Evolutionary conservation across 2,888 invertebrate genomes (phyloP), one percentile per base, ranked within the genome.

Genomic region (Poecilus cupreus): DNA sequence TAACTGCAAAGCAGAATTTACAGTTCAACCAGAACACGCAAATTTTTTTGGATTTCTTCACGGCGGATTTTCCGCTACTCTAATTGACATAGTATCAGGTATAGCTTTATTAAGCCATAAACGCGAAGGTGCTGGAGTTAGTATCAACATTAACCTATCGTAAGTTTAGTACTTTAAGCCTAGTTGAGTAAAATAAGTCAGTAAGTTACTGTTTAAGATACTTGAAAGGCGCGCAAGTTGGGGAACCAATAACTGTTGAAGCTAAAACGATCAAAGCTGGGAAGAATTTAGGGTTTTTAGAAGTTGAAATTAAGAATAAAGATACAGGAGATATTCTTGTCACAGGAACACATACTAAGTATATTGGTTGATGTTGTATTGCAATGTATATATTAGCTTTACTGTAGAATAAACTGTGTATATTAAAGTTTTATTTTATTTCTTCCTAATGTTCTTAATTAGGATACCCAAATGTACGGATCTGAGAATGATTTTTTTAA

Each of bases 331-430:
- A 91, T 60, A 85, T 97, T 0, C 88, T 98, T 72, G 97, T 96
- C 2, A 94, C 92, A 83, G 98, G 97, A 46, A 92, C 93, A 81
- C 98, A 98, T 87, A 96, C 96, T 0, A 97, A 97, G 88, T 96
- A 91, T 88, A 75, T 75, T 4, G 81, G 60, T 13, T 43, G n/a
- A 43, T 39, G 0, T 72, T 22, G 10, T 39, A 39, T 2, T 26
- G 26, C 39, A 43, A n/a, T 37, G 13, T 68, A 32, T 32, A n/a
- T n/a, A n/a, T n/a, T n/a, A n/a, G n/a, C n/a, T n/a, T n/a, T n/a
- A n/a, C n/a, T n/a, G n/a, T n/a, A n/a, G n/a, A n/a, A n/a, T n/a
- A n/a, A 1, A 68, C 32, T 68, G 5, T 26, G 2, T 2, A 8
- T 32, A 2, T 6, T 32, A 8, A 2, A n/a, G n/a, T n/a, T n/a